Percentiles rank a stretch among this genome's conserved stretches.
These are phyloP conservation scores for Ardeotis arabs DNA, from an alignment of 2,113 vertebrate genomes.

Conservation along the genomic window DNA sequence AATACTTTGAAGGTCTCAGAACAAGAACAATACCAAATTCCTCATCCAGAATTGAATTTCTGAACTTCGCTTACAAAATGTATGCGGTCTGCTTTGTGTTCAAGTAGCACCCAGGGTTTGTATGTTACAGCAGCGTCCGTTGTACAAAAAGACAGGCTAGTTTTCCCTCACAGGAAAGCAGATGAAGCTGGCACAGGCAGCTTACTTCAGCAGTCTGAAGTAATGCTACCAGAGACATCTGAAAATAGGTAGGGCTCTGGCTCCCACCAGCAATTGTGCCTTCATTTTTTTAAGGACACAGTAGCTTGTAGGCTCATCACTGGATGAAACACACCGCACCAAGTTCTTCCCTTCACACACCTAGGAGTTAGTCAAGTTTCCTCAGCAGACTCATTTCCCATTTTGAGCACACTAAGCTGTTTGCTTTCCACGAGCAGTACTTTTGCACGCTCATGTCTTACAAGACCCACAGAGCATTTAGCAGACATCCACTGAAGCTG, in stretches of 20 bases:
- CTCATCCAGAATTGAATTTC: background rate
- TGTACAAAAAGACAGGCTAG: rapidly evolving
- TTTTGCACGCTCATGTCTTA: background rate
- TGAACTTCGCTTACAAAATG: background rate
- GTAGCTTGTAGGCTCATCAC: background rate
- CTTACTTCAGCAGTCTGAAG: background rate
- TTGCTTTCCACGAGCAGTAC: background rate
- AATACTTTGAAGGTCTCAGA: background rate
- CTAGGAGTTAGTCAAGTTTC: background rate
- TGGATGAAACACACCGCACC: background rate
- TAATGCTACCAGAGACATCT: background rate
- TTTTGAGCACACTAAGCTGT: background rate
- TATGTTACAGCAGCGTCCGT: background rate
- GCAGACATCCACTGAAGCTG: background rate
- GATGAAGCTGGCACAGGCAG: background rate
- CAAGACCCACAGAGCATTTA: background rate
- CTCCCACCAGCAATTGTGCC: background rate
- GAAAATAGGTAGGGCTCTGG: background rate
- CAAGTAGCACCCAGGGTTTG: background rate
- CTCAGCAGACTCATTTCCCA: background rate
- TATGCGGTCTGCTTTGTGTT: background rate
- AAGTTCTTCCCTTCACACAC: background rate
- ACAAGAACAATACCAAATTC: background rate
- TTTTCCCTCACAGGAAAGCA: background rate
- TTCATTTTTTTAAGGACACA: background rate